Percentiles rank a stretch among this genome's conserved stretches.
These are phyloP conservation scores for Lota lota DNA, from an alignment of 2,113 vertebrate genomes.

Conservation along the genomic window DNA sequence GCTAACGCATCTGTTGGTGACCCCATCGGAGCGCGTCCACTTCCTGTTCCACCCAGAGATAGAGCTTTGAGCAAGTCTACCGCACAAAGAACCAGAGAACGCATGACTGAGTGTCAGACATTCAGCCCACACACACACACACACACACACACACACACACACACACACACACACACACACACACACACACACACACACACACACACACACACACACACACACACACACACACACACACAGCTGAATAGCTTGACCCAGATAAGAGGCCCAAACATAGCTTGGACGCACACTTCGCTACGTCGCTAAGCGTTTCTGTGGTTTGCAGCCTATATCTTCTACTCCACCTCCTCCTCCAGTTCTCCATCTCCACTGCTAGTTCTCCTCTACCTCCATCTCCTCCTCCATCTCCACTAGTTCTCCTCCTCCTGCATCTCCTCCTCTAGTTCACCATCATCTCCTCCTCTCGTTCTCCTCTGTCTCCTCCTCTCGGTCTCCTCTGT, in stretches of 20 bases:
- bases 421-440: neutral
- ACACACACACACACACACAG: conserved; percentile 1
- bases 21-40: too few relatives aligned
- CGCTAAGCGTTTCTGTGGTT: too few relatives aligned
- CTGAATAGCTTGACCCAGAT: neutral
- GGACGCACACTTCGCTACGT: too few relatives aligned
- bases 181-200: conserved; percentile 8
- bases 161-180: conserved; percentile 6
- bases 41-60: too few relatives aligned
- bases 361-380: too few relatives aligned
- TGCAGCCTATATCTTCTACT: too few relatives aligned
- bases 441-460: too few relatives aligned
- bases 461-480: neutral
- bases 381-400: neutral
- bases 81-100: too few relatives aligned
- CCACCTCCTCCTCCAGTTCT: too few relatives aligned
- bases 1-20: too few relatives aligned
- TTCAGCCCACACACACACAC: conserved; percentile 1
- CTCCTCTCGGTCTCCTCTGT: neutral
- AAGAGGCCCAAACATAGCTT: neutral
- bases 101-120: neutral
- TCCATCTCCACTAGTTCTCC: too few relatives aligned
- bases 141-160: conserved; percentile 5
- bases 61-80: too few relatives aligned
- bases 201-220: conserved; percentile 7